Evolutionary conservation across 2,888 invertebrate species (phyloP), one percentile per base, ranked within the genome.

Genomic region (Machimus rusticus): DNA sequence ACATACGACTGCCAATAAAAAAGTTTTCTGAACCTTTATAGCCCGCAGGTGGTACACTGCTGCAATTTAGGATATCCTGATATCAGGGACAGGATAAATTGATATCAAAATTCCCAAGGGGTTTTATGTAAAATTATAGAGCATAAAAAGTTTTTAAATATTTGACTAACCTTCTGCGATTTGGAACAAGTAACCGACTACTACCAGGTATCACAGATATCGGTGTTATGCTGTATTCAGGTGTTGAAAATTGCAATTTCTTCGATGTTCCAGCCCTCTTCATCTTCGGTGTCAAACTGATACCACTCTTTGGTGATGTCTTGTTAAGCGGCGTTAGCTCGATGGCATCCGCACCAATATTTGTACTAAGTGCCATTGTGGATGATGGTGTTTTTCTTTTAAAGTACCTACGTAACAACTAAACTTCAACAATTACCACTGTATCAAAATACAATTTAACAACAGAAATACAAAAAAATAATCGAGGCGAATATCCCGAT

Each of bases 241-340:
- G 89, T 77, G 89, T 89, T 23, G 89, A 86, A 82, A 89, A 89
- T 86, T 89, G 89, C 78, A 89, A 74, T 78, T 89, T 89, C 81
- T 89, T 89, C 23, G 89, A 87, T 12, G 88, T 86, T 12, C 84
- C 88, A 9, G 88, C 88, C 31, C 89, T 82, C 77, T 89, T 89
- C 88, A 89, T 88, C 86, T 89, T 89, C 66, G 89, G 89, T 43
- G 89, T 89, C 77, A 88, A 82, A 85, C 51, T 89, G 28, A 88
- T 23, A 14, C 87, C 86, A 74, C 86, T 84, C 57, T 37, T 85
- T 37, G 87, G 37, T 19, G 66, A 66, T 77, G 87, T 79, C 89
- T 89, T 88, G 86, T 79, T 89, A 37, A 89, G 87, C 55, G 89
- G 88, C 51, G 88, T 78, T 78, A 89, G 86, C 87, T 89, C 89